Evolutionary conservation across 2,797 vertebrate species (phyloP), one percentile per base, ranked within the genome.

Genomic region (Uromys caudimaculatus): DNA sequence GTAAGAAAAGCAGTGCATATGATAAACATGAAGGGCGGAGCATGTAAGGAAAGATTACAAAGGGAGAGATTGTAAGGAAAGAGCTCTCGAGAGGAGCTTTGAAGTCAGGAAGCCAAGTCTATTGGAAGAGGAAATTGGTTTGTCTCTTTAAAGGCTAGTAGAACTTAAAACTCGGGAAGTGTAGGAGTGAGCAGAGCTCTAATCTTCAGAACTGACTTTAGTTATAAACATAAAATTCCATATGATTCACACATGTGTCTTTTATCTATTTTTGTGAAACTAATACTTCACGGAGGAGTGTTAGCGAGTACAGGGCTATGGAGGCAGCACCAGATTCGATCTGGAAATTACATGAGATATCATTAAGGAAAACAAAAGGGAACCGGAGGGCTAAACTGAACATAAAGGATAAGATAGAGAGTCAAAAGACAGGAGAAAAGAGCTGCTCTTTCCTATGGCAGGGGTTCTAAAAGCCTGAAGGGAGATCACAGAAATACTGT

Each of bases 241-340:
- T 27, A 60, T 62, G 60, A 35, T 85, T 94, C 64, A 50, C 32
- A 10, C 64, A 11, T 88, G 5, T n/a, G 19, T 73, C 73, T 79
- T 67, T 95, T 8, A 84, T 16, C 29, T 88, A 3, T 73, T 88
- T 50, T 44, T 94, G 38, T 94, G 78, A 71, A 52, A 87, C 54
- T 79, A 64, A 92, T 12, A 75, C 47, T 89, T 32, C 19, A 23
- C 3, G 4, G 29, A 78, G 32, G 35, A 83, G 4, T 11, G 3
- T 89, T 79, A 29, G 19, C 69, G 50, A 67, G 24, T 83, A 62
- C 9, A 79, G 56, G 8, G 29, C 85, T 87, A 16, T n/a, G 77
- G 38, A 90, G 38, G 62, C 16, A 86, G 82, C 23, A 76, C 9
- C n/a, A 82, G n/a, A 50, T 7, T 81, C 54, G 17, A 58, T 83